Conservation (phyloP, 2,797 vertebrate genomes). For the Pitangus sulphuratus region DNA sequence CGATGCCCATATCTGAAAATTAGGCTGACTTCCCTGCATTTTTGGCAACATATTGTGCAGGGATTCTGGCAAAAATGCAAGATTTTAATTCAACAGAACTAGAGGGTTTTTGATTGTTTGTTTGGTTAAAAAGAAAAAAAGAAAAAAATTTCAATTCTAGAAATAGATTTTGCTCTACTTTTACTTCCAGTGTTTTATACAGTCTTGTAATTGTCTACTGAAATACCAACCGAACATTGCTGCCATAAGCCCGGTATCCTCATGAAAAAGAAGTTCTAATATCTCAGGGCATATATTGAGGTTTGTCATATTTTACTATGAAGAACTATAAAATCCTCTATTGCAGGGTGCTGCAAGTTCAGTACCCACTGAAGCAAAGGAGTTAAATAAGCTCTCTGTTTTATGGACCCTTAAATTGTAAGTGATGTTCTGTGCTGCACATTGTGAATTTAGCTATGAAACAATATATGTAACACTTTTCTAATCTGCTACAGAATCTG, state of each 20-base stretch:
- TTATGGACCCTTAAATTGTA: conserved; percentile 70
- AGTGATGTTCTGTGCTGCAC: conserved; percentile 55
- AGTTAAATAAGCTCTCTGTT: conserved; percentile 69
- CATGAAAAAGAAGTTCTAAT: neutral
- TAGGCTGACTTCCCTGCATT: conserved; percentile 31
- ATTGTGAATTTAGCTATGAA: conserved; percentile 37
- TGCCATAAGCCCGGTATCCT: neutral
- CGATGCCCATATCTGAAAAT: conserved; percentile 20
- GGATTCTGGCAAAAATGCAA: neutral
- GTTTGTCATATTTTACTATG: neutral
- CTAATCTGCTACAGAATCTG: conserved; percentile 46
- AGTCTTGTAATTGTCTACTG: neutral
- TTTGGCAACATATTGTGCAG: neutral
- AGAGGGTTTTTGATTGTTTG: neutral
- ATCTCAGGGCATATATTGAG: neutral
- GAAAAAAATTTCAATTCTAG: neutral
- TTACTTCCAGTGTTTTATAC: neutral
- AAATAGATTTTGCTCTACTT: neutral
- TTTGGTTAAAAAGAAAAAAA: neutral
- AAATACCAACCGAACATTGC: neutral
- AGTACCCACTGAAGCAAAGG: conserved; percentile 28
- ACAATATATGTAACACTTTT: conserved; percentile 55
- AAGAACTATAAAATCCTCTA: conserved; percentile 21
- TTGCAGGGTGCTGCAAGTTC: neutral
- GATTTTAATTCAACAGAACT: neutral